Base-by-base conservation (phyloP, 2,113 vertebrate genomes). In the Struthidea cinerea region DNA sequence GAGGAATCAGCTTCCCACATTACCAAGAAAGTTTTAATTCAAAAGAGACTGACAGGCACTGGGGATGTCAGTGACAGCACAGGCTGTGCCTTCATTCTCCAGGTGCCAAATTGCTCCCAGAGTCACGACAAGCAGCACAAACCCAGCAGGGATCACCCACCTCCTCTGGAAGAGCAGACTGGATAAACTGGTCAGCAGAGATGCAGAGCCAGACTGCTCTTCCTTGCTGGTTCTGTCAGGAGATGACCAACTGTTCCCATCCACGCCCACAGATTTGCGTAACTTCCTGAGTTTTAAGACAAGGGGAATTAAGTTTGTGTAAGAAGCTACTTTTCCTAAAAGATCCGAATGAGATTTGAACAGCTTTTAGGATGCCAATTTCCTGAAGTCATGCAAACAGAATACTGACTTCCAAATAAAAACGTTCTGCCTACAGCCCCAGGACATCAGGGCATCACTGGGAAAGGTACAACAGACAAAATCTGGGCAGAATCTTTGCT, bases 281-380 rank as follows among this genome's bases (percentile, higher is more conserved):
- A 98, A 97, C 96, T 98, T 98, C 98, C 98, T 98, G 94, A 18
- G 79, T 89, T 93, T 92, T 81, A 74, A 78, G 85, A 91, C 50
- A 35, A 81, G 42, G 42, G 84, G 15, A 89, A 73, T 88, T 21
- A 46, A 28, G 12, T 50, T 83, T 71, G 65, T 69, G 52, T 7
- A 49, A 60, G 20, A 73, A 76, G 20, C 18, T 13, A 16, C 57
- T 55, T 87, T 60, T 85, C 41, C 41, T 32, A 7, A 20, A 73
- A 57, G 39, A 46, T 16, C 32, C 13, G 9, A 22, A 20, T 33
- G 24, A 56, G 55, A 41, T 13, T 6, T 28, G 27, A 84, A 10
- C 35, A 78, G 71, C 27, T 80, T 55, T 50, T 13, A 16, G 76
- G 84, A 47, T 30, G 57, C 7, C 33, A 2, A 41, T 89, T 90